These are phyloP conservation scores for Phodopus roborovskii DNA, from an alignment of 2,113 vertebrate species.

Conservation along the genomic window DNA sequence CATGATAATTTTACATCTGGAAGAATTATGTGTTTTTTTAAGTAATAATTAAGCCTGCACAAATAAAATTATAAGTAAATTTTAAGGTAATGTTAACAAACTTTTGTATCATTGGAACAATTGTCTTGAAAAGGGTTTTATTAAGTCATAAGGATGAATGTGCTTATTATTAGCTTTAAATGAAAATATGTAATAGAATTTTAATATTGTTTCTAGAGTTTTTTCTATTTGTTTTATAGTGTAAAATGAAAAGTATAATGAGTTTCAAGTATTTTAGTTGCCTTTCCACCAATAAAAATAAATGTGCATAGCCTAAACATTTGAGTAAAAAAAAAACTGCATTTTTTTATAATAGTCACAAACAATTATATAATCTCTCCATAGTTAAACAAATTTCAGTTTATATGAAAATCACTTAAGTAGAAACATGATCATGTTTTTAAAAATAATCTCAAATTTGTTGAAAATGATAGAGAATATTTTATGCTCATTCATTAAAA, in stretches of 20 bases:
- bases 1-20: not conserved
- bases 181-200: not conserved
- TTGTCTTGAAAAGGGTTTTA: conserved; percentile 44
- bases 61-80: conserved; percentile 30
- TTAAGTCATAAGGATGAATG: not conserved
- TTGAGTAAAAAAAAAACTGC: too few species aligned
- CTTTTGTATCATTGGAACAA: not conserved
- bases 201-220: not conserved
- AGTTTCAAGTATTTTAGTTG: conserved; percentile 48
- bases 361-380: too few species aligned
- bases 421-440: too few species aligned
- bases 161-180: conserved; percentile 32
- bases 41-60: conserved; percentile 34
- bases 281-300: conserved; percentile 28
- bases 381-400: too few species aligned
- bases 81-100: not conserved
- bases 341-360: too few species aligned
- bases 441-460: too few species aligned
- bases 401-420: too few species aligned
- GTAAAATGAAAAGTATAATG: not conserved
- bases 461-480: too few species aligned
- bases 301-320: too few species aligned
- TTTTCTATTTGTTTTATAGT: not conserved
- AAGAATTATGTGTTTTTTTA: conserved; percentile 29
- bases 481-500: too few species aligned